A percentile compares a stretch with the other conserved stretches of the same genome.
Conservation (phyloP, 2,888 invertebrate genomes). For the Reticulitermes lucifugus region DNA sequence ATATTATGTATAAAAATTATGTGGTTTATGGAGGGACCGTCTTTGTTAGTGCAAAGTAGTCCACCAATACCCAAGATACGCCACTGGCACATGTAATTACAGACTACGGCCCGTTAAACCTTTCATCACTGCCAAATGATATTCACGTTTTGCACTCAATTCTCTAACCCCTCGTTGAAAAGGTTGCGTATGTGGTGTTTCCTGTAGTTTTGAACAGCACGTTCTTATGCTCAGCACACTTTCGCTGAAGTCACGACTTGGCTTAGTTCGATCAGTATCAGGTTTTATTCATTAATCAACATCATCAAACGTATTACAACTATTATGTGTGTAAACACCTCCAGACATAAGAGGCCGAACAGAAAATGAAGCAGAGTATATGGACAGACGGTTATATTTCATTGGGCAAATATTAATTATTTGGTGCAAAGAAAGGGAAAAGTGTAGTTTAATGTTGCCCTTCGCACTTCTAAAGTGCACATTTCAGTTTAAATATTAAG, state of each 20-base stretch:
- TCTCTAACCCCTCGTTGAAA: neutral
- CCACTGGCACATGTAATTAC: neutral
- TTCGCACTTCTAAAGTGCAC: no score
- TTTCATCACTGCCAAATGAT: neutral
- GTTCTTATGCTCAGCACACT: neutral
- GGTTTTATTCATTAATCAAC: neutral
- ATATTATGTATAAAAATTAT: no score
- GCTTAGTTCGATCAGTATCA: neutral
- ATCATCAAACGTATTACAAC: neutral
- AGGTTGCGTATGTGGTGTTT: neutral
- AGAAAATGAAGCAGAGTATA: neutral
- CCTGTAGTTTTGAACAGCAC: neutral
- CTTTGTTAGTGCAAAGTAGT: no score
- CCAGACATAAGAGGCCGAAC: neutral
- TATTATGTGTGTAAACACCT: slow-evolving; percentile 5
- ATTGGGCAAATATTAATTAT: neutral
- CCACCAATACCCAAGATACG: no score
- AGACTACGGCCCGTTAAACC: neutral
- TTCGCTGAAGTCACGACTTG: slow-evolving; percentile 23
- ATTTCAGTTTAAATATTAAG: no score
- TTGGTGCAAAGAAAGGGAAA: neutral
- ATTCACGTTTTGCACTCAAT: neutral
- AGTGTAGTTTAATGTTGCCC: no score
- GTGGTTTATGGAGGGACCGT: no score
- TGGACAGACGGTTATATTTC: neutral